Evolutionary conservation across 2,888 invertebrate genomes (phyloP), one percentile per base, ranked within the genome.

Genomic region (Pelosia muscerda): DNA sequence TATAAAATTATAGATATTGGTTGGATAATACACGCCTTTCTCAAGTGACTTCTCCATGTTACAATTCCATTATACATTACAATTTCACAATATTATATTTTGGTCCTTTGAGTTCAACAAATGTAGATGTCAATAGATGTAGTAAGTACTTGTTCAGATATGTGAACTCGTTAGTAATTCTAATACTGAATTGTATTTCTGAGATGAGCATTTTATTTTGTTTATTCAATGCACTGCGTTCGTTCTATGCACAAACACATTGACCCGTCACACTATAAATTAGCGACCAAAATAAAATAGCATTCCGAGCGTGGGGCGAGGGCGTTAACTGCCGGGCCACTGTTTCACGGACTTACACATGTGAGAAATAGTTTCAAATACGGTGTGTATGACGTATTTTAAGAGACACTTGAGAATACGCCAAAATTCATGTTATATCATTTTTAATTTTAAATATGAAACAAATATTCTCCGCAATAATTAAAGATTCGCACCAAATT

Each of bases 261-360:
- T 76, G 72, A 77, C 69, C 77, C 69, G 86, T 81, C 82, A 84
- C 81, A 85, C 84, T 86, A 88, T 91, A 90, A 90, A 91, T 90
- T 90, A 86, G 88, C 86, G 85, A 89, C 89, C 80, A 84, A 91
- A 91, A 90, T 90, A 90, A 90, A 88, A 84, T 88, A 86, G 83
- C 87, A 83, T 86, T 85, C 85, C 81, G 78, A 76, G 71, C 76
- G 81, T 72, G 75, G 73, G 74, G 75, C 81, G 81, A 84, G 85
- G 84, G 88, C 88, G 87, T 87, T 88, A 86, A 88, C 86, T 84
- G 82, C 82, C 69, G 31, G 57, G 62, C 65, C 75, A 75, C 74
- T 70, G 84, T 72, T 74, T 66, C 73, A 74, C 66, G 65, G 63
- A 28, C 54, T 60, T 56, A 59, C 58, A 63, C 64, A 72, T 80